Conservation (phyloP, 2,888 invertebrate genomes). For the Mamestra brassicae region DNA sequence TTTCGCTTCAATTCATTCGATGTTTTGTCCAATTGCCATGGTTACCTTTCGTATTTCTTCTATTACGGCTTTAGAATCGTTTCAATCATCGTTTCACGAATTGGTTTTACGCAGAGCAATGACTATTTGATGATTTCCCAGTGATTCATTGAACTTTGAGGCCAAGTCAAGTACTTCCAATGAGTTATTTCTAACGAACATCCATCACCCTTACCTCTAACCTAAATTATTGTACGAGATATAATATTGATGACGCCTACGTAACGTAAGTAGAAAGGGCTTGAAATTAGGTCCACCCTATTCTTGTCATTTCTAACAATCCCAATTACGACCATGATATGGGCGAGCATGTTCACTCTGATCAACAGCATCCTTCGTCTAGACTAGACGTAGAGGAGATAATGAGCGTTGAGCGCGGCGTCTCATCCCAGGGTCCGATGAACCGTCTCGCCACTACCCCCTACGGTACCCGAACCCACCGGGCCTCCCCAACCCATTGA, state of each 20-base stretch:
- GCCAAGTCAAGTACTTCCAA: not conserved
- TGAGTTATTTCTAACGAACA: conserved; percentile 5
- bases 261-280: not conserved
- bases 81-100: conserved; percentile 11
- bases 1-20: conserved; percentile 19
- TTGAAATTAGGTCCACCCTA: conserved; percentile 12
- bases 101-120: conserved; percentile 12
- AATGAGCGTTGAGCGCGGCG: conserved; percentile 73
- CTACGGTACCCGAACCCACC: conserved; percentile 58
- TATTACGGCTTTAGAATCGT: conserved; percentile 5
- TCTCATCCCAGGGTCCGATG: conserved; percentile 80
- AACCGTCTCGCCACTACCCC: conserved; percentile 81
- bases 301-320: conserved; percentile 33
- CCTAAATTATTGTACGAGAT: not conserved
- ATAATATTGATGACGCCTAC: conserved; percentile 20
- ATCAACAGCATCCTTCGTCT: conserved; percentile 70
- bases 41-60: conserved; percentile 4
- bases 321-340: conserved; percentile 46
- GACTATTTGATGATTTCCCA: conserved; percentile 7
- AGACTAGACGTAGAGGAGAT: conserved; percentile 76
- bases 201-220: not conserved
- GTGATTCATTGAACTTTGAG: conserved; percentile 4
- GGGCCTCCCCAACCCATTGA: conserved; percentile 51
- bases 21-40: conserved; percentile 9
- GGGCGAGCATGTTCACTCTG: conserved; percentile 37